These are phyloP conservation scores for Branchellion lobata DNA, from an alignment of 2,888 invertebrate genomes.

Conservation along the genomic window DNA sequence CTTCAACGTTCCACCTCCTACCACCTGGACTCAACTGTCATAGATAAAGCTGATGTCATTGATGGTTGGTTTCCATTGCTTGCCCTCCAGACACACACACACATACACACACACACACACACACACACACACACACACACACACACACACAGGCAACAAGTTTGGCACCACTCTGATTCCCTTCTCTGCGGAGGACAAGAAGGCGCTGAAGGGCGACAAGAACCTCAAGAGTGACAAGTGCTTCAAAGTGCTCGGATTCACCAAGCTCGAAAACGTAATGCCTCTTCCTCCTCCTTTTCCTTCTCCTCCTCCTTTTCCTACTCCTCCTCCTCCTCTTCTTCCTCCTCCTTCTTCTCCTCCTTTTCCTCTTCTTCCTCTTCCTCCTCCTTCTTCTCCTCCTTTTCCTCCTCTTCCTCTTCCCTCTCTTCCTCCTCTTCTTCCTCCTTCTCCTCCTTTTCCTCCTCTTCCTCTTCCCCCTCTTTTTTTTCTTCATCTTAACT, in stretches of 20 bases:
- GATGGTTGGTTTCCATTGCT: conserved; percentile 60
- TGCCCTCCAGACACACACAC: neutral
- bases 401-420: too few relatives aligned
- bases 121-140: too few relatives aligned
- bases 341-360: neutral
- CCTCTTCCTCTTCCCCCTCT: neutral
- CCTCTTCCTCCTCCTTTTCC: conserved; percentile 44
- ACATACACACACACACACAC: too few relatives aligned
- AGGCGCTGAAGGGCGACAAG: too few relatives aligned
- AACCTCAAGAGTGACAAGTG: conserved; percentile 69
- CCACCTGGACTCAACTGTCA: conserved; percentile 65
- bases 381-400: too few relatives aligned
- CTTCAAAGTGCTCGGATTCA: conserved; percentile 72
- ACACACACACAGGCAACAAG: conserved; percentile 61
- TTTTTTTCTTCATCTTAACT: neutral
- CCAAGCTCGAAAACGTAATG: conserved; percentile 62
- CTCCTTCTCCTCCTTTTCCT: too few relatives aligned
- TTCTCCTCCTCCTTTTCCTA: neutral
- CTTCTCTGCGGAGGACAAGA: conserved; percentile 66
- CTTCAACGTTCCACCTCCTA: conserved; percentile 57
- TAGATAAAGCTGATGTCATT: conserved; percentile 66
- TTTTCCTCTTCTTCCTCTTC: too few relatives aligned
- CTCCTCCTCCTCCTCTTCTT: too few relatives aligned
- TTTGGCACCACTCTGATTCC: conserved; percentile 71
- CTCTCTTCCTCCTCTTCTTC: too few relatives aligned